Evolutionary conservation across 1,140 invertebrate genomes (phyloP), one percentile per base, ranked within the genome.

Genomic region (Sesamia nonagrioides): DNA sequence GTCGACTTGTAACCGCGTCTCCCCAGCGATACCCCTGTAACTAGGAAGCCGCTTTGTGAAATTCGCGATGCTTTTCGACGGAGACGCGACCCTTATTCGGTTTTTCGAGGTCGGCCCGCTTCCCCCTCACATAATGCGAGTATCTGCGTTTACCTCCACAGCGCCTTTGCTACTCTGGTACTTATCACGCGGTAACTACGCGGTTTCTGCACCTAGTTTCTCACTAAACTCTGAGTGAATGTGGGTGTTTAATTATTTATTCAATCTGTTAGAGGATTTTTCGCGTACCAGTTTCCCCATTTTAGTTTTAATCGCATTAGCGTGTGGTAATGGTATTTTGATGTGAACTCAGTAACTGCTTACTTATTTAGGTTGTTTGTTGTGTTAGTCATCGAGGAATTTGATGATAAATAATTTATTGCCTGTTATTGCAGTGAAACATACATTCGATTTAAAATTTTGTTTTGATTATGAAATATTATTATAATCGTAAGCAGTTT

Each of bases 11-110:
- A 87, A 90, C 89, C 89, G 84, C 90, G 84, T 86, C 89, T 86
- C 88, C 89, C 86, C 52, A 75, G 56, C 77, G 78, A 77, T 80
- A 85, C 84, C 86, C 81, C 83, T 82, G 87, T 90, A 91, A 91
- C 88, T 91, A 88, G 89, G 89, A 91, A 90, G 90, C 84, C 73
- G 81, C 91, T 91, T 92, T 94, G 90, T 90, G 90, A 92, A 94
- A 88, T 93, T 93, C 89, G 87, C 89, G 86, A 89, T 86, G 88
- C 84, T 86, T 86, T 88, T 91, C 84, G 85, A 85, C 82, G 82
- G 75, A 79, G 81, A 85, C 60, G 81, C 85, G 84, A 84, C 85
- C 88, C 89, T 85, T 84, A 82, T 91, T 88, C 84, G 85, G 91
- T 91, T 92, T 93, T 91, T 92, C 88, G 91, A 91, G 90, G 91